These are phyloP conservation scores for Alligator sinensis DNA, from an alignment of 2,113 vertebrate genomes.

Conservation along the genomic window DNA sequence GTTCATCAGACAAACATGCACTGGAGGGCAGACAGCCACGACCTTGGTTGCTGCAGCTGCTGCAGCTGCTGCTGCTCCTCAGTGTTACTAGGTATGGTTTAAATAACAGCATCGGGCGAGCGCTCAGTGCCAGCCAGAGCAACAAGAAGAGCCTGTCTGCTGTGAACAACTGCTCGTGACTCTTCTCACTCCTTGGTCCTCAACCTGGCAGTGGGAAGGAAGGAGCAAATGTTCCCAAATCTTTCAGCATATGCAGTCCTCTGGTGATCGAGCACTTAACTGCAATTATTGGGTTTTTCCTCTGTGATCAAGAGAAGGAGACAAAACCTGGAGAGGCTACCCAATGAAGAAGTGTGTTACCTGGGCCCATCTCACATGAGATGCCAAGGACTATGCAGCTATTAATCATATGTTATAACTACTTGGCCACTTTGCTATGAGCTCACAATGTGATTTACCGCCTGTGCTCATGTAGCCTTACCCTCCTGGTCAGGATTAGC, in stretches of 20 bases:
- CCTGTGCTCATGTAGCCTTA: background rate
- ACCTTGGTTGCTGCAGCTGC: background rate
- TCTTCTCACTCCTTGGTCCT: background rate
- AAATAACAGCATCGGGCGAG: background rate
- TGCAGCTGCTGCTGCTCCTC: constrained; percentile 32
- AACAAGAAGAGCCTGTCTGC: background rate
- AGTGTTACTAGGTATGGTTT: background rate
- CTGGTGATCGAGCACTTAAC: too few species aligned
- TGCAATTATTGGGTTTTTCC: too few species aligned
- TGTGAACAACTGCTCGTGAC: background rate
- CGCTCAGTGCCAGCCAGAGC: background rate
- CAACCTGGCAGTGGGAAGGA: background rate
- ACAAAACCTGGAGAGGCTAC: background rate
- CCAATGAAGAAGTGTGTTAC: background rate
- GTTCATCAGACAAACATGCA: accelerated
- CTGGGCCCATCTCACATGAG: background rate
- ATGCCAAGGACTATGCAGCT: background rate
- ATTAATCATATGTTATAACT: background rate
- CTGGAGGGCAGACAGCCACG: background rate
- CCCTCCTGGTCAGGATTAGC: background rate
- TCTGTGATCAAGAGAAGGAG: background rate
- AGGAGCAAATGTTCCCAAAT: too few species aligned
- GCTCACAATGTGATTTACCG: background rate
- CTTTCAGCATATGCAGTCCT: too few species aligned
- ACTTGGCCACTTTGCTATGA: background rate